Conservation (phyloP, 2,888 invertebrate genomes). For the Orchesella flavescens region DNA sequence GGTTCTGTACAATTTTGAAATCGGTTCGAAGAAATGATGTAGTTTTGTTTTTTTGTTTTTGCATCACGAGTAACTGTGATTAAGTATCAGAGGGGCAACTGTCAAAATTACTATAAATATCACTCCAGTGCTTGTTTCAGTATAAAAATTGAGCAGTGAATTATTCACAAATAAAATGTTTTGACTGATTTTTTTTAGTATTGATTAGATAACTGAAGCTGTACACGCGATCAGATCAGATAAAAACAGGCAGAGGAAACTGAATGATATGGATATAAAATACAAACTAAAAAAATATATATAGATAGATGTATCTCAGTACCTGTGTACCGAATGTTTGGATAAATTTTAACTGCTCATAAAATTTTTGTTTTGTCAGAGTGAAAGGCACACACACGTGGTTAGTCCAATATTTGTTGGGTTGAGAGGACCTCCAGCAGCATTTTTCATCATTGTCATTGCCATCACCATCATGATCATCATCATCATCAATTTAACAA, state of each 20-base stretch:
- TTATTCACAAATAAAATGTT: background rate
- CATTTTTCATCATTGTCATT: constrained; percentile 52
- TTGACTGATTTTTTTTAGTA: background rate
- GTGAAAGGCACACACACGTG: constrained; percentile 51
- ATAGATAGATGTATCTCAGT: constrained; percentile 51
- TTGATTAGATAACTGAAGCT: constrained; percentile 30
- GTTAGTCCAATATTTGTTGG: constrained; percentile 61
- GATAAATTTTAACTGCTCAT: constrained; percentile 63
- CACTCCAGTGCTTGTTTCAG: background rate
- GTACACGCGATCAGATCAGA: constrained; percentile 24
- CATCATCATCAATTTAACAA: constrained; percentile 49
- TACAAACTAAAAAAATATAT: constrained; percentile 22
- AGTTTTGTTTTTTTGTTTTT: background rate
- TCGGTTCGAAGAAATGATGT: background rate
- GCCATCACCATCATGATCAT: constrained; percentile 47
- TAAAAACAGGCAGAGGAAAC: constrained; percentile 4
- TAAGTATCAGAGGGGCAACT: background rate
- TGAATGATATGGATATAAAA: background rate
- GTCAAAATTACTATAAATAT: background rate
- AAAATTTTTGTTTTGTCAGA: constrained; percentile 58
- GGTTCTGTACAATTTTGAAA: constrained; percentile 34
- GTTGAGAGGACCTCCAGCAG: constrained; percentile 55
- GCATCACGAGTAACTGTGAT: background rate
- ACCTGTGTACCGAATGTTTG: constrained; percentile 65
- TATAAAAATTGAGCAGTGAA: constrained; percentile 7